These are phyloP conservation scores for Heteromurus nitidus DNA, from an alignment of 2,888 invertebrate species.

Conservation along the genomic window DNA sequence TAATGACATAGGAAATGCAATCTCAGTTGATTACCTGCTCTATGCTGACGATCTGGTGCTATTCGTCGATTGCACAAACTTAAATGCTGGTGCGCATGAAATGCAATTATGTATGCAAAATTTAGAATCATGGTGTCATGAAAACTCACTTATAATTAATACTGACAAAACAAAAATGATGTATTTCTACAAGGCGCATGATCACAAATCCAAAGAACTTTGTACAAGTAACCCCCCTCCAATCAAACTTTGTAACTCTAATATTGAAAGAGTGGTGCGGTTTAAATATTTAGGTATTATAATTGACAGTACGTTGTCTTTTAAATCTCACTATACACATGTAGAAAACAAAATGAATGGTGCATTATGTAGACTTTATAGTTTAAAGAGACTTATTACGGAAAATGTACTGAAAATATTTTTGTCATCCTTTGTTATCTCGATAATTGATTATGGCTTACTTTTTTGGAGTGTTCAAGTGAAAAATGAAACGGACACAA, in stretches of 20 bases:
- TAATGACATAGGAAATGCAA: slow-evolving; percentile 5
- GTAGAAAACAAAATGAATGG: slow-evolving; percentile 10
- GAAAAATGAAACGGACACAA: background rate
- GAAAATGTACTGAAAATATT: slow-evolving; percentile 39
- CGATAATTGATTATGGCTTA: slow-evolving; percentile 32
- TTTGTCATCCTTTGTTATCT: slow-evolving; percentile 22
- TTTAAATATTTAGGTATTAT: slow-evolving; percentile 43
- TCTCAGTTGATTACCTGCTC: background rate
- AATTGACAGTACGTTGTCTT: background rate
- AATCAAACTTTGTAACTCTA: background rate
- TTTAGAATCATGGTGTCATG: slow-evolving; percentile 26
- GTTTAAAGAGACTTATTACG: background rate
- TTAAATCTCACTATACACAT: slow-evolving; percentile 10
- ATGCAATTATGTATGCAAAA: background rate
- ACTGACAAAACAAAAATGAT: slow-evolving; percentile 38
- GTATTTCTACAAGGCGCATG: slow-evolving; percentile 34
- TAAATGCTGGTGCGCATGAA: background rate
- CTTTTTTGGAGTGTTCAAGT: slow-evolving; percentile 34
- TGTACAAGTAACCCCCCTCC: background rate
- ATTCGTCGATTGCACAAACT: slow-evolving; percentile 6
- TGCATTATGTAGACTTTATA: slow-evolving; percentile 27
- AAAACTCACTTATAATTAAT: slow-evolving; percentile 28
- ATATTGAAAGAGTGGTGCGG: slow-evolving; percentile 10
- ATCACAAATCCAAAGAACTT: background rate
- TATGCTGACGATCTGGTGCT: slow-evolving; percentile 38